Conservation (phyloP, 2,888 invertebrate genomes). For the Polyploca ridens region DNA sequence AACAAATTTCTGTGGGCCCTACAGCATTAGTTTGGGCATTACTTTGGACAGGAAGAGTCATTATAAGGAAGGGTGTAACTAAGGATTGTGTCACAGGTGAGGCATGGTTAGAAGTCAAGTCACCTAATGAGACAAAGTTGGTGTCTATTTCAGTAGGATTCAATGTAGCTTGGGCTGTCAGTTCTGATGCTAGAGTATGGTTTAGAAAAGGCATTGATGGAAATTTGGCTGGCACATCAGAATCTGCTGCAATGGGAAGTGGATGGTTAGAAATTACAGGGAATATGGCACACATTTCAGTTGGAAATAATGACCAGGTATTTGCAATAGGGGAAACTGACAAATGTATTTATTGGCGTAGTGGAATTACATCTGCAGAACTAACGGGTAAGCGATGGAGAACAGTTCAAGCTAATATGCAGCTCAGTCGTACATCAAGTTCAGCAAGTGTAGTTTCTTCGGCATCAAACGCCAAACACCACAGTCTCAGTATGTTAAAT, state of each 20-base stretch:
- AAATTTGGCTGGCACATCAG: constrained; percentile 88
- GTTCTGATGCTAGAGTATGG: constrained; percentile 93
- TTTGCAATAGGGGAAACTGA: constrained; percentile 94
- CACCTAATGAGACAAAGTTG: constrained; percentile 88
- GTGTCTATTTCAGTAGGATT: constrained; percentile 92
- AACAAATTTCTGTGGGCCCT: constrained; percentile 93
- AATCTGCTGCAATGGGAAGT: constrained; percentile 90
- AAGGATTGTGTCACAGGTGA: constrained; percentile 89
- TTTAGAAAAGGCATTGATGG: constrained; percentile 91
- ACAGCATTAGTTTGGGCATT: constrained; percentile 95
- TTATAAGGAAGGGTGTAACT: constrained; percentile 93
- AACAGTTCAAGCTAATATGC: constrained; percentile 90
- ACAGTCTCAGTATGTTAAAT: constrained; percentile 86
- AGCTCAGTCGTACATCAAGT: constrained; percentile 92
- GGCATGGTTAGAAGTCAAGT: constrained; percentile 92
- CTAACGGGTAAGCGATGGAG: constrained; percentile 95
- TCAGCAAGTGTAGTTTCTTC: constrained; percentile 89
- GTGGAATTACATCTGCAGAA: constrained; percentile 89
- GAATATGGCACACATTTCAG: constrained; percentile 92
- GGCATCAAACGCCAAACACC: constrained; percentile 86
- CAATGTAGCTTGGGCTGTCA: constrained; percentile 91
- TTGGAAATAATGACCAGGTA: constrained; percentile 94
- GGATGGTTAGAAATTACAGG: constrained; percentile 97
- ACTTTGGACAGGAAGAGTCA: constrained; percentile 92
- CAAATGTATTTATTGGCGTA: constrained; percentile 91